Conservation (phyloP, 2,888 invertebrate species). For the Leucophora obtusa region DNA sequence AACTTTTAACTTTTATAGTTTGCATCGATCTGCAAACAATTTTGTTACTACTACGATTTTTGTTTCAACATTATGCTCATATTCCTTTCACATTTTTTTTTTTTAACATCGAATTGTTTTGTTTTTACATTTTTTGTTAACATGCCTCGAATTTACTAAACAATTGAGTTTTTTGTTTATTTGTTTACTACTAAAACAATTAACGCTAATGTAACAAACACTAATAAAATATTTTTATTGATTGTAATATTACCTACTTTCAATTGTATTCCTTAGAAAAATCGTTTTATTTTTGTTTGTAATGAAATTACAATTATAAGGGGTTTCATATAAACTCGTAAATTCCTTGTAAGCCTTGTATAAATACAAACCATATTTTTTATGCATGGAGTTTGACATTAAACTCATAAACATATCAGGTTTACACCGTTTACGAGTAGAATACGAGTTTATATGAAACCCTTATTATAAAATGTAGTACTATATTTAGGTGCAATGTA, state of each 20-base stretch:
- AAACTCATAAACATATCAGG: no score
- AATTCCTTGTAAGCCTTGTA: no score
- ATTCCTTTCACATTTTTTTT: constrained; percentile 15
- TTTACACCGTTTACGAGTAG: no score
- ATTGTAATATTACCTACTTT: constrained; percentile 24
- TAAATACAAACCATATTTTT: no score
- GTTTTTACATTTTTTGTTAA: not conserved
- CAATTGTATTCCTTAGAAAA: constrained; percentile 11
- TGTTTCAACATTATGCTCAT: not conserved
- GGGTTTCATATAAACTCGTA: no score
- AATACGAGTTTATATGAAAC: no score
- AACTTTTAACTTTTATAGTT: not conserved
- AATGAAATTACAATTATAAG: not conserved
- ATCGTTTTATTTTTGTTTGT: constrained; percentile 17
- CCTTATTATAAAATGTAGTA: not conserved
- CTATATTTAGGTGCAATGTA: not conserved
- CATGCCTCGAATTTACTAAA: constrained; percentile 9
- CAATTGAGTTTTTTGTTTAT: constrained; percentile 19
- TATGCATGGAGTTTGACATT: no score
- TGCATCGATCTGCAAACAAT: not conserved
- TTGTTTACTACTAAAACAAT: constrained; percentile 30
- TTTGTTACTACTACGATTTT: no score
- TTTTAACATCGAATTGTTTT: not conserved
- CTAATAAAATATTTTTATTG: constrained; percentile 19
- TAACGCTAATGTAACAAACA: constrained; percentile 33